Evolutionary conservation across 2,113 vertebrate genomes (phyloP).

Genomic region (Toxostoma redivivum): DNA sequence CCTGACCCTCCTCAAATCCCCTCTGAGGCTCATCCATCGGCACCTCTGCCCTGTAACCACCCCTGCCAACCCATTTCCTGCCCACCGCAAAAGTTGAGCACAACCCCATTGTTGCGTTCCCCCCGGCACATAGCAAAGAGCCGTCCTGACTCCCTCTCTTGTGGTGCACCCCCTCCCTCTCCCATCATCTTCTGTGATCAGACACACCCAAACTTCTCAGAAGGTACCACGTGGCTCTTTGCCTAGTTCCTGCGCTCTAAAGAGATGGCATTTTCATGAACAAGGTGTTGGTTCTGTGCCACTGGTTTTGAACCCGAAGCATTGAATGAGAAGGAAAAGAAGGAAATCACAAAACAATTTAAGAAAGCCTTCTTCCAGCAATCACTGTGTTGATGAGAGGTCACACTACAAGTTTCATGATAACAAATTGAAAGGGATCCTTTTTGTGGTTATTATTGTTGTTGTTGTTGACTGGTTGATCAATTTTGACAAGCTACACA

Average conservation of each 20-base stretch:
- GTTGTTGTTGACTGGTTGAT: background rate
- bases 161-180: background rate
- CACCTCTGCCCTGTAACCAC: background rate
- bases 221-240: background rate
- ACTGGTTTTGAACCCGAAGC: conserved; percentile 8
- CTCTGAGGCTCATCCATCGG: fast-evolving
- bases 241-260: background rate
- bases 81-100: background rate
- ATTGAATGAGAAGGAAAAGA: background rate
- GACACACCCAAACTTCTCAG: background rate
- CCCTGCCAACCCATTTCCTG: background rate
- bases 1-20: background rate
- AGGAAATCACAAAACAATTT: conserved; percentile 1
- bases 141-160: background rate
- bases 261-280: background rate
- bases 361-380: conserved; percentile 32
- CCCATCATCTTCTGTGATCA: background rate
- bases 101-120: background rate
- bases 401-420: conserved; percentile 60
- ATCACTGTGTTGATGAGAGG: conserved; percentile 33
- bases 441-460: background rate
- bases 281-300: background rate
- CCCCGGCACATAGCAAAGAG: background rate
- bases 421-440: conserved; percentile 33
- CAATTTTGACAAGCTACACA: conserved; percentile 10